Evolutionary conservation across 2,113 vertebrate species (phyloP).

Genomic region (Esox niger): DNA sequence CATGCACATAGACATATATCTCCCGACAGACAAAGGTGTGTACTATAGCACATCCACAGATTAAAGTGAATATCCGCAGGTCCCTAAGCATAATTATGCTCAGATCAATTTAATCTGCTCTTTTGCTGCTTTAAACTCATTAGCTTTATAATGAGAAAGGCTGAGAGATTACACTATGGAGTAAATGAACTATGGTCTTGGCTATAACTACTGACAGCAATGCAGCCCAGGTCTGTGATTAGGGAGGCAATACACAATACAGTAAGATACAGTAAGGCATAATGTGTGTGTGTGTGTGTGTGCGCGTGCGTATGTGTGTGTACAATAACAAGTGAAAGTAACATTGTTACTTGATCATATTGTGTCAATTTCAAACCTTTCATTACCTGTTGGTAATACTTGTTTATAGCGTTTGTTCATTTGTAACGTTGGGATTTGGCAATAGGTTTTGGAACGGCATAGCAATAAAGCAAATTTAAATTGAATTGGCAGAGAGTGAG

Average conservation of each 20-base stretch:
- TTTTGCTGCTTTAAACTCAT: conserved; percentile 48
- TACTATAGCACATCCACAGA: not conserved
- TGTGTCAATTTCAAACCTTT: too few relatives aligned
- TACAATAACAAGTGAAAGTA: too few relatives aligned
- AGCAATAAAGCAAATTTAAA: too few relatives aligned
- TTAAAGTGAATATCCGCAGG: conserved; percentile 8
- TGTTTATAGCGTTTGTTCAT: too few relatives aligned
- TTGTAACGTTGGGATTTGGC: too few relatives aligned
- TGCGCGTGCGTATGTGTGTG: too few relatives aligned
- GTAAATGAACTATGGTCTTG: conserved; percentile 39
- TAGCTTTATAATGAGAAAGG: conserved; percentile 55
- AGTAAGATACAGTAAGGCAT: not conserved
- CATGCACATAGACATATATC: conserved; percentile 11
- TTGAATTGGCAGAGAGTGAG: too few relatives aligned
- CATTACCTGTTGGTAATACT: too few relatives aligned
- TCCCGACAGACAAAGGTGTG: not conserved
- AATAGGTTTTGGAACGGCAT: too few relatives aligned
- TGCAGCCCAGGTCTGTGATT: not conserved
- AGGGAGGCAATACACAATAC: not conserved
- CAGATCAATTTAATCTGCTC: conserved; percentile 49
- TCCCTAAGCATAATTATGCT: conserved; percentile 47
- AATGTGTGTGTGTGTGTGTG: too few relatives aligned
- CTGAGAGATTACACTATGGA: conserved; percentile 26
- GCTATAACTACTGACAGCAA: conserved; percentile 25
- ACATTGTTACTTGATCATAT: too few relatives aligned